Evolutionary conservation across 2,113 vertebrate species (phyloP), one percentile per base, ranked within the genome.

Genomic region (Tichodroma muraria): DNA sequence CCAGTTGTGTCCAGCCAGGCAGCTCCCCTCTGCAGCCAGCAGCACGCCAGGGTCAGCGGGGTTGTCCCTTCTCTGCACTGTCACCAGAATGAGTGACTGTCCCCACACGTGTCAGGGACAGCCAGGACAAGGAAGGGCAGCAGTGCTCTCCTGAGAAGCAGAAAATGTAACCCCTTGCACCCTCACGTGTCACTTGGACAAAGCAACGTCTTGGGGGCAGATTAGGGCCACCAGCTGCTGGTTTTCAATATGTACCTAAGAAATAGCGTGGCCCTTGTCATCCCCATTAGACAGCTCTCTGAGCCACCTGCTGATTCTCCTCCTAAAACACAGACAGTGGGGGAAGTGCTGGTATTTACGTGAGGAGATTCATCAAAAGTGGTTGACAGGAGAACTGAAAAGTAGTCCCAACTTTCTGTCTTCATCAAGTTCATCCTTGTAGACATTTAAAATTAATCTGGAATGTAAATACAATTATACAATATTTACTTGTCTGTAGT

Each of bases 151-250:
- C 40, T 49, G 68, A 61, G 42, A 70, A 54, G 25, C 35, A 63
- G 35, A 31, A 57, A 69, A 72, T 30, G 28, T 37, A 63, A 49
- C 15, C 6, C 9, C 7, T 31, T 71, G 22, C n/a, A 50, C 11
- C 24, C 6, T 52, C 6, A 1, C 0, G 0, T 47, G 54, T 37
- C 6, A 8, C 20, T 82, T 76, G 44, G 40, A 44, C 57, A 47
- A 71, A 85, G 11, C 8, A 37, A 49, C 2, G 3, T 60, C 28
- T 37, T n/a, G 24, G 53, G 37, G 57, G 50, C 9, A 27, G 40
- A 33, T 53, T 13, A 37, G 61, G 33, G 35, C n/a, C 57, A 37
- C 79, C 30, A 70, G 1, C 6, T 40, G 56, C 31, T 63, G 47
- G 12, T 71, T 89, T 65, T 68, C 4, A 3, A 6, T 45, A 15